These are phyloP conservation scores for Drosophila pseudotakahashii DNA, from an alignment of 2,888 invertebrate genomes.

Conservation along the genomic window DNA sequence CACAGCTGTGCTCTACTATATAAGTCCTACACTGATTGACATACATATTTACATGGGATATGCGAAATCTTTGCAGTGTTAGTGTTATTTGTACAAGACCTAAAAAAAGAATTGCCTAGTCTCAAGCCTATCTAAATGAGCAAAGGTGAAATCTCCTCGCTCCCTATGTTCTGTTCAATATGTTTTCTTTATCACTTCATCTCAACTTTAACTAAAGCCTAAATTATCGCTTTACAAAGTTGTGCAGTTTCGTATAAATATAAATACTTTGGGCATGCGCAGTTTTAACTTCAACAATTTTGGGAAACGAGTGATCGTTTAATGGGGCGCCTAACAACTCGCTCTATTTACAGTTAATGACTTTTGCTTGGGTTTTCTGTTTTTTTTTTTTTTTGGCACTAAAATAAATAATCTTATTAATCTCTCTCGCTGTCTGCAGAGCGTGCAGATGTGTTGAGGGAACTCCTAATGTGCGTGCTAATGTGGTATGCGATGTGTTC, in stretches of 20 bases:
- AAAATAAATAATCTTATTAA: conserved; percentile 77
- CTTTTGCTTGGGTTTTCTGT: conserved; percentile 54
- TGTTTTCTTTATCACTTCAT: conserved; percentile 64
- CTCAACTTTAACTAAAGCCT: conserved; percentile 35
- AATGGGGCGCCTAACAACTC: conserved; percentile 25
- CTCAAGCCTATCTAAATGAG: conserved; percentile 22
- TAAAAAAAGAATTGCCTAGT: conserved; percentile 2
- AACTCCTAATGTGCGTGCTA: conserved; percentile 36
- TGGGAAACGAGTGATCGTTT: conserved; percentile 9
- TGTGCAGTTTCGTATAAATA: conserved; percentile 47
- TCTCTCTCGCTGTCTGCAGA: conserved; percentile 60
- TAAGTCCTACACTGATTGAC: conserved; percentile 16
- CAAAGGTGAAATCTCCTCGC: background rate
- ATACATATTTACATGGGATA: conserved; percentile 34
- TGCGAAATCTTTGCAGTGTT: conserved; percentile 26
- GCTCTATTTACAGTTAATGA: conserved; percentile 67
- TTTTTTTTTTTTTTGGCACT: conserved; percentile 66
- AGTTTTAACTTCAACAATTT: conserved; percentile 47
- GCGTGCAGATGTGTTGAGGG: conserved; percentile 43
- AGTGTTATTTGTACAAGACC: conserved; percentile 22
- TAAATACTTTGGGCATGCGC: conserved; percentile 76
- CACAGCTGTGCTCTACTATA: conserved; percentile 33
- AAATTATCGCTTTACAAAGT: conserved; percentile 39
- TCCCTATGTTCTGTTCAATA: conserved; percentile 6
- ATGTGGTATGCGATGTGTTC: conserved; percentile 18